Percentiles rank a stretch among this genome's conserved stretches.
phyloP scores from a whole-genome alignment of 53 echinoderm and acorn worm genomes.

The Antedon mediterranea region DNA sequence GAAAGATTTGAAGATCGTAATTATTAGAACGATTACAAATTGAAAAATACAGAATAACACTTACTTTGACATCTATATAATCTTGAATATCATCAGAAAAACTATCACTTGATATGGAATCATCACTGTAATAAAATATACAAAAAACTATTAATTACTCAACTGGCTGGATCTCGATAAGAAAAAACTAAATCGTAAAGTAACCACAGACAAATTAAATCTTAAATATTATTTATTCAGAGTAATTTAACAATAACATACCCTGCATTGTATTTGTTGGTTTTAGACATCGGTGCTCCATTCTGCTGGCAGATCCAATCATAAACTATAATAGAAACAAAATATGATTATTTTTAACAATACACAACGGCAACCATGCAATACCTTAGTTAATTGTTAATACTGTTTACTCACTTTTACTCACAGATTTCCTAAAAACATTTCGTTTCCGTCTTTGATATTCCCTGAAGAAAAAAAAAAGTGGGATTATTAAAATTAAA shows the following conservation, averaged over 20 bases:
- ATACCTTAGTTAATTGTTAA: too few species aligned
- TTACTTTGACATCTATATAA: constrained; percentile 47
- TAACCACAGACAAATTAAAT: too few species aligned
- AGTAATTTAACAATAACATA: too few species aligned
- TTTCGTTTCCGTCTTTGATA: constrained; percentile 64
- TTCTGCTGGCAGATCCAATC: background rate
- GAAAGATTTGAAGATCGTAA: too few species aligned
- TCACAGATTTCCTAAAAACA: constrained; percentile 74
- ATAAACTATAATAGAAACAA: background rate
- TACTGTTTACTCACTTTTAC: constrained; percentile 51
- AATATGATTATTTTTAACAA: too few species aligned
- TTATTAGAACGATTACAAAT: too few species aligned
- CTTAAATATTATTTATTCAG: too few species aligned
- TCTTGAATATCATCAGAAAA: constrained; percentile 64
- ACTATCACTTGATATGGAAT: constrained; percentile 30
- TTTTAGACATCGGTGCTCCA: background rate
- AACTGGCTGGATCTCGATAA: too few species aligned
- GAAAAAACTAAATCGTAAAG: too few species aligned
- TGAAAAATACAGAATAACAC: too few species aligned
- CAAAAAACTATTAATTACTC: background rate
- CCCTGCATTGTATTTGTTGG: background rate
- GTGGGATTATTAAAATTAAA: too few species aligned
- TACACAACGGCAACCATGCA: too few species aligned
- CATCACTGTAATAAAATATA: constrained; percentile 5
- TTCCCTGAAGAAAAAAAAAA: constrained; percentile 34